These are phyloP conservation scores for Tachyglossus aculeatus DNA, from an alignment of 2,797 vertebrate species.

Conservation along the genomic window DNA sequence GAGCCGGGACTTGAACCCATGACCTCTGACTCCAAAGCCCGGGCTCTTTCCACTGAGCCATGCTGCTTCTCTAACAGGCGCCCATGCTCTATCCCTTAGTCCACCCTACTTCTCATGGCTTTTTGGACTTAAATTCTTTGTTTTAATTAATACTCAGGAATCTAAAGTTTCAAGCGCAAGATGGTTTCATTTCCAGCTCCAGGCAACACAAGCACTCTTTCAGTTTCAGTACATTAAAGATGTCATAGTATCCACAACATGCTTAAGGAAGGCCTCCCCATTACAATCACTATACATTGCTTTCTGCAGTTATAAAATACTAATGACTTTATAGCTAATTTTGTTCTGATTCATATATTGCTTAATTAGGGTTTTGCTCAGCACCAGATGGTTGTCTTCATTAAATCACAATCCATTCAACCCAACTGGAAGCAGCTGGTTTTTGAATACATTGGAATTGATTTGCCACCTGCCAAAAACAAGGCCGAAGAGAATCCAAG, in stretches of 20 bases:
- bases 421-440: constrained; percentile 63
- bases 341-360: constrained; percentile 69
- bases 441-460: constrained; percentile 48
- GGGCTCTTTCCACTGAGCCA: too few species aligned
- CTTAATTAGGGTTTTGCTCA: constrained; percentile 69
- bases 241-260: background rate
- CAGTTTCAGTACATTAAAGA: constrained; percentile 4
- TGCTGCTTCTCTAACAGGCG: too few species aligned
- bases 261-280: constrained; percentile 16
- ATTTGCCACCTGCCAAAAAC: constrained; percentile 59
- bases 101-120: too few species aligned
- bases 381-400: constrained; percentile 70
- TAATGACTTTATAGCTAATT: constrained; percentile 62
- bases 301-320: constrained; percentile 48
- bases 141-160: constrained; percentile 1
- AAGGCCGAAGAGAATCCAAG: constrained; percentile 44
- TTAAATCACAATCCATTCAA: constrained; percentile 66
- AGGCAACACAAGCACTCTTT: background rate
- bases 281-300: background rate
- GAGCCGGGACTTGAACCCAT: too few species aligned
- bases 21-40: too few species aligned
- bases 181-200: background rate
- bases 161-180: background rate
- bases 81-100: too few species aligned
- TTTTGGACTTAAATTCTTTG: background rate